These are phyloP conservation scores for Dendrocopos noguchii DNA, from an alignment of 2,113 vertebrate species.

Conservation along the genomic window DNA sequence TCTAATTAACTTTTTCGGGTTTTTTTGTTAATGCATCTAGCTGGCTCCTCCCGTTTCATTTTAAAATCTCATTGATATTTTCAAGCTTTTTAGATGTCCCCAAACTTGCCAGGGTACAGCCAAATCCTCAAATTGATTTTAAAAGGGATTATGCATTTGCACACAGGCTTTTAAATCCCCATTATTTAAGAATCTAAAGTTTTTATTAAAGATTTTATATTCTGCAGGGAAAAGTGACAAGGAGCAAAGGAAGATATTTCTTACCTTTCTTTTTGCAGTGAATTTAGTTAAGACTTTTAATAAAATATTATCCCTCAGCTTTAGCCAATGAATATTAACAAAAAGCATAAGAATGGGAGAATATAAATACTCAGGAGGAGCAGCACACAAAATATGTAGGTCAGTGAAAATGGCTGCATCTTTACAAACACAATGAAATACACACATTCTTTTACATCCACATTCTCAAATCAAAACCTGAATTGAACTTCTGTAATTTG, in stretches of 20 bases:
- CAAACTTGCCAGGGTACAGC: not conserved
- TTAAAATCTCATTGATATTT: not conserved
- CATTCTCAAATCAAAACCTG: not conserved
- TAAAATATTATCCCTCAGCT: not conserved
- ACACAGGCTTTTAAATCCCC: not conserved
- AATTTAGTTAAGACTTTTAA: not conserved
- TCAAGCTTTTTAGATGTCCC: not conserved
- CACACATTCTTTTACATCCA: not conserved
- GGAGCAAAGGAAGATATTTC: not conserved
- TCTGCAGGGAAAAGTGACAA: not conserved
- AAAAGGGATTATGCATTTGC: not conserved
- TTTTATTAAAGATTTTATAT: not conserved
- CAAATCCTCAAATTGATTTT: slow-evolving; percentile 3
- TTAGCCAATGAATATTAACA: not conserved
- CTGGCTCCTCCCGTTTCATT: not conserved
- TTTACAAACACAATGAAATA: not conserved
- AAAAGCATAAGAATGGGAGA: not conserved
- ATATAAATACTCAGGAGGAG: not conserved
- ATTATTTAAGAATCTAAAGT: not conserved
- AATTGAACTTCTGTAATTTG: not conserved
- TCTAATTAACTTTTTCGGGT: not conserved
- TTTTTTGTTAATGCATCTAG: not conserved
- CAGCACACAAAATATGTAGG: not conserved
- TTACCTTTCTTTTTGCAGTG: not conserved
- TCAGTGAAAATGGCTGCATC: not conserved